Conservation (phyloP, 2,888 invertebrate species). For the Myopa tessellatipennis region DNA sequence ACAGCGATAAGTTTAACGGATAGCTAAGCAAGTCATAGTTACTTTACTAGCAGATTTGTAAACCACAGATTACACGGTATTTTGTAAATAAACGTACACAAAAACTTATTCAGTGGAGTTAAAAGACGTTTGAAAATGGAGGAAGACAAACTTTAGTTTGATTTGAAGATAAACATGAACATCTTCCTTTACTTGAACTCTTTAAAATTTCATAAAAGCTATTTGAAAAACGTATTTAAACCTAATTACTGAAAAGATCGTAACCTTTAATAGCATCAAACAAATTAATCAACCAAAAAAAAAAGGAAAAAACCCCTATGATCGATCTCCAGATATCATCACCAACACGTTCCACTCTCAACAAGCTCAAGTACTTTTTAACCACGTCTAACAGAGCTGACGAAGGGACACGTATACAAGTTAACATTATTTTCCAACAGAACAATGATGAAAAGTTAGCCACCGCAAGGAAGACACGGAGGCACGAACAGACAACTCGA, state of each 20-base stretch:
- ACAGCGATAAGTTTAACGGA: neutral
- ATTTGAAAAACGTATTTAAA: no score
- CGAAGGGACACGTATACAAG: neutral
- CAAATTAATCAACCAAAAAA: constrained; percentile 19
- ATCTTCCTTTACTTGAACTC: no score
- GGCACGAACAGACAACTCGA: neutral
- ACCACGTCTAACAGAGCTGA: neutral
- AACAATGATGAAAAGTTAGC: neutral
- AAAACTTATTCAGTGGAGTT: neutral
- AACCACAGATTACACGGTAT: neutral
- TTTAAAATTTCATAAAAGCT: no score
- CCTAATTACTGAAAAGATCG: neutral
- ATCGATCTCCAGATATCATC: constrained; percentile 18
- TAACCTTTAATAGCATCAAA: neutral
- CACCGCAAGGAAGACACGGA: constrained; percentile 5
- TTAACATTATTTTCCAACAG: neutral
- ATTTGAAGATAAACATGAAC: no score
- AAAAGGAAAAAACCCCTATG: neutral
- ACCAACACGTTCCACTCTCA: constrained; percentile 3
- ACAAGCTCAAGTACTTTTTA: neutral
- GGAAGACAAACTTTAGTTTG: no score
- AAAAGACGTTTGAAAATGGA: no score
- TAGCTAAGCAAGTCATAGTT: neutral
- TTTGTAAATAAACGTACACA: neutral
- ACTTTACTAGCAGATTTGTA: neutral